Evolutionary conservation across 2,797 vertebrate species (phyloP), one percentile per base, ranked within the genome.

Genomic region (Lophius americanus): DNA sequence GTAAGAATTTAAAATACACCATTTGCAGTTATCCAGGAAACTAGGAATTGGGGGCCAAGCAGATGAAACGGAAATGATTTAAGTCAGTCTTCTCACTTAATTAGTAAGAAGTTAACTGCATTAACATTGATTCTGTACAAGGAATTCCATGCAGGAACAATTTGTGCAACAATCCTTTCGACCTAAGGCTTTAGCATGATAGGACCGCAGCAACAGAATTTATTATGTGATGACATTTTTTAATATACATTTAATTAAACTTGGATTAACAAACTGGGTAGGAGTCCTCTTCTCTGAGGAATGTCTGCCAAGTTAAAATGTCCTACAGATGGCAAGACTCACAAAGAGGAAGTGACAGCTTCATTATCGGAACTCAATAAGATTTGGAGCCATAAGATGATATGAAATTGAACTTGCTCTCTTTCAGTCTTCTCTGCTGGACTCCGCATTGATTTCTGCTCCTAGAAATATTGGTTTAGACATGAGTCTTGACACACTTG

Each of bases 321-420:
- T 56, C 54, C 52, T 82, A 33, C 43, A 57, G 51, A 47, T 52
- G 60, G 47, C 32, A 58, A 57, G 60, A 52, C 64, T 23, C 52
- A 43, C 55, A 59, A 39, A 66, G 61, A 57, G 43, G 51, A 74
- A 54, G 60, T 81, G 84, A 85, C 69, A 23, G 71, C 60, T 76
- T 76, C 61, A 85, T 88, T 81, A 86, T 83, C 39, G 60, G 47
- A 56, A 67, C 77, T 87, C 71, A 7, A 81, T 87, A 49, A 61
- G 57, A 59, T 77, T 38, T 38, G 1, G 49, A 52, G 62, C 70
- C 68, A 67, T 35, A 75, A 73, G 73, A 64, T 62, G 64, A 76
- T 60, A 9, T 62, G 60, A 81, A 82, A 69, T 64, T 72, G 9
- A 0, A 9, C 66, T 32, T 2, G 38, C 56, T 64, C 52, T 79